Evolutionary conservation across 1,140 invertebrate genomes (phyloP).

Genomic region (Heliconius hewitsoni): DNA sequence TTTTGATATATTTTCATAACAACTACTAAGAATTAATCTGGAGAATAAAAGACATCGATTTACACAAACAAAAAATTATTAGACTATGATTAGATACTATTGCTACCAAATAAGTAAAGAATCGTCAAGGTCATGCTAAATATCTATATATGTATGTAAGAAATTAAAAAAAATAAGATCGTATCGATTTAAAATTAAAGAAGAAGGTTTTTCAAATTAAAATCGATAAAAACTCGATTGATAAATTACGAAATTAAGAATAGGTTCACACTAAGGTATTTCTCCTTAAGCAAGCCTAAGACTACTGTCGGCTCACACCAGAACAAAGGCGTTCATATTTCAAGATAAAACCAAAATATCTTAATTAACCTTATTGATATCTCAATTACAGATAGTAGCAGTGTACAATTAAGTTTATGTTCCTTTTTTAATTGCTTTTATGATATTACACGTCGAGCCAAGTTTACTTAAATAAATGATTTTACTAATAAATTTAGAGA

Average conservation of each 20-base stretch:
- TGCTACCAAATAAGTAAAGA: no score
- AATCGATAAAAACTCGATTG: background rate
- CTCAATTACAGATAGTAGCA: conserved; percentile 41
- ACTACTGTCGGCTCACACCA: conserved; percentile 29
- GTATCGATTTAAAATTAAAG: no score
- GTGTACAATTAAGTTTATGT: conserved; percentile 31
- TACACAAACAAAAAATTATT: no score
- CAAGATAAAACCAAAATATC: conserved; percentile 51
- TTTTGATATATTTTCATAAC: no score
- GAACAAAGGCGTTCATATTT: conserved; percentile 41
- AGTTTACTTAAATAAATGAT: background rate
- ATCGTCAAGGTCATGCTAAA: no score
- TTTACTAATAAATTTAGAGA: background rate
- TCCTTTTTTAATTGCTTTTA: conserved; percentile 30
- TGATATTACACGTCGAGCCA: background rate
- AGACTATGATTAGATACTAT: no score
- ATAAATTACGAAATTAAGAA: background rate
- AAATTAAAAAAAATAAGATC: no score
- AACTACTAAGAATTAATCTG: no score
- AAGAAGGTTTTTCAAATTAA: no score
- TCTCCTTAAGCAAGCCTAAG: conserved; percentile 42
- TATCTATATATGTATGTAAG: no score
- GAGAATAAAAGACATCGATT: no score
- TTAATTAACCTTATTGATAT: conserved; percentile 52
- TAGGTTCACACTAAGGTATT: background rate